Conservation (phyloP, 2,888 invertebrate species). For the Caradrina kadenii region DNA sequence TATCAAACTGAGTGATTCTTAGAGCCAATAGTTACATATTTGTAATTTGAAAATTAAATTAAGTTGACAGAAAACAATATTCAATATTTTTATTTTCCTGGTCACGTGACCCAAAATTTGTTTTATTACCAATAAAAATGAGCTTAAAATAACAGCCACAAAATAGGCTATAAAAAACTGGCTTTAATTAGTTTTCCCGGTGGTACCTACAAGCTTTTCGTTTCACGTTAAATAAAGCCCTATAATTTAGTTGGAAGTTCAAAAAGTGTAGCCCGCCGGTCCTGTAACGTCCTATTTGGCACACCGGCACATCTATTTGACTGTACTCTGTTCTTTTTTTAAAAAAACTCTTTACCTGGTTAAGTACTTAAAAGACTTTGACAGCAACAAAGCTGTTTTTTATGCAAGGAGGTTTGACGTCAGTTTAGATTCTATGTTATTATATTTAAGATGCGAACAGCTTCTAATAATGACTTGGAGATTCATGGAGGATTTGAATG, state of each 20-base stretch:
- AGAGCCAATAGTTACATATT: constrained; percentile 1
- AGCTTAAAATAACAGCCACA: constrained; percentile 18
- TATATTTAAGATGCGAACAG: neutral
- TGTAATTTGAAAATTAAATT: neutral
- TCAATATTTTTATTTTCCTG: neutral
- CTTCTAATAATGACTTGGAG: neutral
- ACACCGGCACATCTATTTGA: neutral
- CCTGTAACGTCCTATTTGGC: neutral
- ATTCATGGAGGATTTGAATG: neutral
- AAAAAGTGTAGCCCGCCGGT: neutral
- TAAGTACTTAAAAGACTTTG: neutral
- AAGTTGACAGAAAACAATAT: constrained; percentile 4
- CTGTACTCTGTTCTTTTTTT: neutral
- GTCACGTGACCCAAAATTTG: constrained; percentile 10
- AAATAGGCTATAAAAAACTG: constrained; percentile 23
- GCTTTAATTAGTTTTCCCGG: constrained; percentile 36
- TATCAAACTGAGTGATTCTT: neutral
- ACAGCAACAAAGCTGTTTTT: neutral
- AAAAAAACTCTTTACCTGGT: neutral
- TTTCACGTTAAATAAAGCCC: constrained; percentile 20
- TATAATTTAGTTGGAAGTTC: constrained; percentile 8
- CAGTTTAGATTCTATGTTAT: neutral
- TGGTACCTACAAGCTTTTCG: constrained; percentile 24
- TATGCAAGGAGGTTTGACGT: neutral
- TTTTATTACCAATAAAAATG: constrained; percentile 40